These are phyloP conservation scores for Acleris literana DNA, from an alignment of 2,888 invertebrate species.

Conservation along the genomic window DNA sequence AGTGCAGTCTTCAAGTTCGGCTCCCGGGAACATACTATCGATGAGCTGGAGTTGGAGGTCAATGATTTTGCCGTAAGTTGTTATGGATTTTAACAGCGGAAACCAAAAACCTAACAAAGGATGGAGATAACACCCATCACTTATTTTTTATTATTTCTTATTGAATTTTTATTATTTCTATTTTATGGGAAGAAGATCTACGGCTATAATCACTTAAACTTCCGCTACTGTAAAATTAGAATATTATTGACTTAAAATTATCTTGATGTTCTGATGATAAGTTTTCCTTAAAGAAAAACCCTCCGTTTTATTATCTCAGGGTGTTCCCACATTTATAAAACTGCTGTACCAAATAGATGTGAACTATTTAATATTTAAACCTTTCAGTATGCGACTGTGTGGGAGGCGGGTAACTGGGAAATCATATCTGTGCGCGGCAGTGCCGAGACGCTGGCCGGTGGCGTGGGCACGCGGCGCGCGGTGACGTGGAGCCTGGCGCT, in stretches of 20 bases:
- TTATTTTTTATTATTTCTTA: too few relatives aligned
- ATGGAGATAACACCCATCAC: too few relatives aligned
- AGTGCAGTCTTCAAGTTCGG: conserved; percentile 87
- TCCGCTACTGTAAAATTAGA: too few relatives aligned
- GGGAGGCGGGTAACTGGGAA: conserved; percentile 67
- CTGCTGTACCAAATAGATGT: background rate
- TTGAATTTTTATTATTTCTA: too few relatives aligned
- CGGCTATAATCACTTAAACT: too few relatives aligned
- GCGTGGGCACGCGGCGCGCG: conserved; percentile 41
- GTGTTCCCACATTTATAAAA: background rate
- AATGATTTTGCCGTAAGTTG: conserved; percentile 51
- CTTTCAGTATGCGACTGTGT: conserved; percentile 53
- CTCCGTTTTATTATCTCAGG: too few relatives aligned
- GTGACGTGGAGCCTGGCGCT: conserved; percentile 53
- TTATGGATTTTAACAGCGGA: too few relatives aligned
- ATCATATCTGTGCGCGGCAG: conserved; percentile 47
- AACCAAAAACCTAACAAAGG: too few relatives aligned
- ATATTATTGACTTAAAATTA: too few relatives aligned
- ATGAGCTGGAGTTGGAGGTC: conserved; percentile 77
- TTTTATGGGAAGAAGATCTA: too few relatives aligned
- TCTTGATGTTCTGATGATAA: too few relatives aligned
- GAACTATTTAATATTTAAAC: background rate
- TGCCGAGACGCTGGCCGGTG: conserved; percentile 43
- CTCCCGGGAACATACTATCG: conserved; percentile 87
- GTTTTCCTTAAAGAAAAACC: too few relatives aligned